Percentiles rank a stretch among this genome's conserved stretches.
phyloP scores from a whole-genome alignment of 2,797 vertebrate genomes.

The Perdix hodgsoniae region DNA sequence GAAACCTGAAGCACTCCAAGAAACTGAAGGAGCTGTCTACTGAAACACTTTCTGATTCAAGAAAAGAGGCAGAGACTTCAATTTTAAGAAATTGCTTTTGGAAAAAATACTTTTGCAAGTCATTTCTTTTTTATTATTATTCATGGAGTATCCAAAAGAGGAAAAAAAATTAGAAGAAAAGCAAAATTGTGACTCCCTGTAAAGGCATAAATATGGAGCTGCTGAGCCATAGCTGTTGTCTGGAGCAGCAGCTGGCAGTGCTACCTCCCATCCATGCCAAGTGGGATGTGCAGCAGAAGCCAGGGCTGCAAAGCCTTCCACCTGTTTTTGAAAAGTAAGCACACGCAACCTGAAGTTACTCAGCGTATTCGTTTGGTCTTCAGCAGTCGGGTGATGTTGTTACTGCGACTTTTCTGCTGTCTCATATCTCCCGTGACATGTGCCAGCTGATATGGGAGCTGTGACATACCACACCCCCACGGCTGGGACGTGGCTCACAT shows the following conservation, averaged over 20 bases:
- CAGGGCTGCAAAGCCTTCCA: slow-evolving; percentile 13
- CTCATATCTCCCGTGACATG: slow-evolving; percentile 70
- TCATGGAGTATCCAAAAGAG: neutral
- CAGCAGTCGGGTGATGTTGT: neutral
- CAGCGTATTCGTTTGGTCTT: neutral
- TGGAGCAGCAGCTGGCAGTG: neutral
- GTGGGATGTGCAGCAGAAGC: slow-evolving; percentile 13
- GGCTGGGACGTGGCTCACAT: slow-evolving; percentile 55
- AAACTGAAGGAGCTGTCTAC: neutral
- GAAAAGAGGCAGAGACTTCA: neutral
- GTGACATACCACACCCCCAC: slow-evolving; percentile 70
- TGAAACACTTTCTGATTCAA: neutral
- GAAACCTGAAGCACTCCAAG: neutral
- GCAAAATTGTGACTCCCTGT: neutral
- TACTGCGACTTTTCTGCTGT: slow-evolving; percentile 62
- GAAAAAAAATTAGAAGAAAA: neutral
- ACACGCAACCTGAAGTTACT: slow-evolving; percentile 10
- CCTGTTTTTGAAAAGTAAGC: slow-evolving; percentile 25
- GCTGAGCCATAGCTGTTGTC: neutral
- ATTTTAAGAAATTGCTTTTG: neutral
- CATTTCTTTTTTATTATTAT: neutral
- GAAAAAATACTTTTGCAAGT: neutral
- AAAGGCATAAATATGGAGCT: neutral
- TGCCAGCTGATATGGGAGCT: slow-evolving; percentile 71
- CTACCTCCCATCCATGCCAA: neutral